These are phyloP conservation scores for Aspidiotus destructor DNA, from an alignment of 2,888 invertebrate genomes.

Conservation along the genomic window DNA sequence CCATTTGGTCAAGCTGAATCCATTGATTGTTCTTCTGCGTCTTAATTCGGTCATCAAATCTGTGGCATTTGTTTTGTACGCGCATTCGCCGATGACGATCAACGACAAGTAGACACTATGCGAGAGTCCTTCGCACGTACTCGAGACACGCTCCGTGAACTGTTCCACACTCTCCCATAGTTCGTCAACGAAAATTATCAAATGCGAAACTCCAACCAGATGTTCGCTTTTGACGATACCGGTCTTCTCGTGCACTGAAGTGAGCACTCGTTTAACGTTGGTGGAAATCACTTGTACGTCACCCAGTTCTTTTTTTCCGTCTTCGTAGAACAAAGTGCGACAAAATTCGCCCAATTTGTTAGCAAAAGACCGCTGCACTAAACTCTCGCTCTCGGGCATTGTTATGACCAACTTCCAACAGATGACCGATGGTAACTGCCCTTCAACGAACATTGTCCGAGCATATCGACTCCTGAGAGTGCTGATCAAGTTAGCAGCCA, in stretches of 20 bases:
- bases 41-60: not conserved
- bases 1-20: slow-evolving; percentile 8
- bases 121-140: not conserved
- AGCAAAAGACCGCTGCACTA: not conserved
- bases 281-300: not conserved
- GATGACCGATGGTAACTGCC: slow-evolving; percentile 1
- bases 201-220: not conserved
- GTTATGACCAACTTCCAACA: slow-evolving; percentile 15
- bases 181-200: slow-evolving; percentile 14
- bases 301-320: not conserved
- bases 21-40: not conserved
- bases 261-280: not conserved
- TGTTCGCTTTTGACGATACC: not conserved
- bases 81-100: slow-evolving; percentile 1
- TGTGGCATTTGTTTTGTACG: not conserved
- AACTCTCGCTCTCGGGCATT: not conserved
- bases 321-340: slow-evolving; percentile 14
- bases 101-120: not conserved
- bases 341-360: slow-evolving; percentile 11
- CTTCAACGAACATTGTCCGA: not conserved
- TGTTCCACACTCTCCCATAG: slow-evolving; percentile 13
- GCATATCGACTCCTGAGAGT: not conserved
- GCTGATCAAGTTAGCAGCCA: not conserved
- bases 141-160: slow-evolving; percentile 1
- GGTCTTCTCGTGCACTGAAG: not conserved